Conservation (phyloP, 2,888 invertebrate genomes). For the Acanthosepion pharaonis region DNA sequence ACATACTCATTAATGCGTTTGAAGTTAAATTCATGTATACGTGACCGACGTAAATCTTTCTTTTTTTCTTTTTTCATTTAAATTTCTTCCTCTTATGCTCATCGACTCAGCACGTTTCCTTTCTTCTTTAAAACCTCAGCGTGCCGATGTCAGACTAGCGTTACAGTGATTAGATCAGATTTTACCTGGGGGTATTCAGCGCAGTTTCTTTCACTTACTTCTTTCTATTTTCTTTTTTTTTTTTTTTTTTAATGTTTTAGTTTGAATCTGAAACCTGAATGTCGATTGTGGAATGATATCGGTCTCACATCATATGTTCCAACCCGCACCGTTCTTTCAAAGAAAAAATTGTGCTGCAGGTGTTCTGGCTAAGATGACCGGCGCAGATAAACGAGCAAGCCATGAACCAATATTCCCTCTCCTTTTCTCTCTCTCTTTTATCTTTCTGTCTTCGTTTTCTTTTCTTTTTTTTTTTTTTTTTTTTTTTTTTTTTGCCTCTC, state of each 20-base stretch:
- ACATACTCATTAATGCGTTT: not conserved
- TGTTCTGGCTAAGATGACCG: conserved; percentile 33
- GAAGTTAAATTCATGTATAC: not conserved
- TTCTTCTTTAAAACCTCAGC: conserved; percentile 22
- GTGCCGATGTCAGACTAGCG: conserved; percentile 33
- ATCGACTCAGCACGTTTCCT: conserved; percentile 11
- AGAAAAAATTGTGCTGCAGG: not conserved
- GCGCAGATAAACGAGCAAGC: not conserved
- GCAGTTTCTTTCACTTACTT: not conserved
- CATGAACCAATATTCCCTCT: not conserved
- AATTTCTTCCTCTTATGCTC: not conserved
- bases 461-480: not conserved
- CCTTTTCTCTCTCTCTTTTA: not conserved
- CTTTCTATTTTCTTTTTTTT: not conserved
- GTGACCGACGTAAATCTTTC: not conserved
- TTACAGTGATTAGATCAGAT: conserved; percentile 22
- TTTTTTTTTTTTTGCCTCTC: too few relatives aligned
- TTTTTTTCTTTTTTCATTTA: not conserved
- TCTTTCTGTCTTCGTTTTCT: not conserved
- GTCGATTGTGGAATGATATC: conserved; percentile 33
- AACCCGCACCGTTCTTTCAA: not conserved
- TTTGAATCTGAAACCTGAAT: conserved; percentile 13
- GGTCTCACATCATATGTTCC: not conserved
- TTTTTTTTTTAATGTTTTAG: not conserved
- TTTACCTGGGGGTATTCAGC: conserved; percentile 9